Base-by-base conservation (phyloP, 2,797 vertebrate genomes). In the Salmo trutta region DNA sequence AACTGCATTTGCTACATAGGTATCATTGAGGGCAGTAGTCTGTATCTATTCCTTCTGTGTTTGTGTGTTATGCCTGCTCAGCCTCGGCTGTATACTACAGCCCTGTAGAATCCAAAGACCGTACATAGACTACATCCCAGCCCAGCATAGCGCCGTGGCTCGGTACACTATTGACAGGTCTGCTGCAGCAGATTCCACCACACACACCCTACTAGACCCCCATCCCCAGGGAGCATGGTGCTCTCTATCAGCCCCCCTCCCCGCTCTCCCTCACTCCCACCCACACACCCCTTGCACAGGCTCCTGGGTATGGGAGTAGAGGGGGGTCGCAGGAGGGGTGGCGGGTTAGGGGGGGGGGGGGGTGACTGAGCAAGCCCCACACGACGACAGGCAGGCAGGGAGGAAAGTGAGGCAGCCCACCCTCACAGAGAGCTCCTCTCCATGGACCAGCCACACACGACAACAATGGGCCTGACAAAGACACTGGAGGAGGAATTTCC, bases 381-480 rank as follows among this genome's bases (percentile, higher is more conserved):
- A 92, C 84, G 87, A 88, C 81, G 88, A 85, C 85, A 87, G 81
- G 89, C 89, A 88, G 17, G 76, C 81, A 86, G 87, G 83, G 81
- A 84, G 65, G 72, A 73, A 24, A 47, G 41, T 3, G 41, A 24
- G 77, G 72, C 31, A 79, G 86, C 82, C 83, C 89, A 88, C 85
- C 88, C 86, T 88, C 88, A 89, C 90, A 88, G 88, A 88, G 88
- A 82, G 88, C 88, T 89, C 88, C 87, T 90, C 86, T 88, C 79
- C 82, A 85, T 86, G 84, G 90, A 91, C 90, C 91, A 90, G 85
- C 85, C 91, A 83, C 87, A 88, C 86, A 21, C 21, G 14, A 88
- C 90, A 90, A 91, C 91, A 91, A 91, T 91, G 89, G 86, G 90
- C 79, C 54, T 93, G 91, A 93, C 93, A 93, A 90, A 93, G 92